Conservation (phyloP, 92 coral and sea anemone genomes). For the Heteractis magnifica region DNA sequence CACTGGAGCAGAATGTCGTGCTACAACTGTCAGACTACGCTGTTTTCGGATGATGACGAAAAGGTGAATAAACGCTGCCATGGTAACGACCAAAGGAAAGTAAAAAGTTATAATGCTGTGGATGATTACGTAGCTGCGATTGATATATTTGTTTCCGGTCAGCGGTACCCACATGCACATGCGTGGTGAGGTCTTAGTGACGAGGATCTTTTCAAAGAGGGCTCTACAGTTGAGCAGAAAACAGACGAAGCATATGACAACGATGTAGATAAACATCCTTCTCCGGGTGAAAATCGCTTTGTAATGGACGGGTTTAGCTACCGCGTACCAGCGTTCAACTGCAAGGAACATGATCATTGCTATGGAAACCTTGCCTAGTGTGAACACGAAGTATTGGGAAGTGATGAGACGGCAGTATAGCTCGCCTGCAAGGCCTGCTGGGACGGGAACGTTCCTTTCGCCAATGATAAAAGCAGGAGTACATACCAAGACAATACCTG, state of each 20-base stretch:
- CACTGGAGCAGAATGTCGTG: neutral
- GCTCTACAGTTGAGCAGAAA: slow-evolving; percentile 33
- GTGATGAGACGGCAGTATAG: slow-evolving; percentile 46
- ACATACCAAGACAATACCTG: slow-evolving; percentile 37
- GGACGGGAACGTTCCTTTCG: slow-evolving; percentile 41
- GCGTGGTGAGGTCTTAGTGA: slow-evolving; percentile 2
- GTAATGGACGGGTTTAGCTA: slow-evolving; percentile 63
- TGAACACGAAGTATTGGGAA: slow-evolving; percentile 51
- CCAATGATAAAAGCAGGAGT: slow-evolving; percentile 47
- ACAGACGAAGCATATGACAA: slow-evolving; percentile 38
- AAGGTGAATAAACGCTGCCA: slow-evolving; percentile 38
- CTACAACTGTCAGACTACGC: neutral
- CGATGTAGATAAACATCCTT: slow-evolving; percentile 38
- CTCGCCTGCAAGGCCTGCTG: slow-evolving; percentile 44
- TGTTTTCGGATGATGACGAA: slow-evolving; percentile 9
- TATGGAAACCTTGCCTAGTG: slow-evolving; percentile 52
- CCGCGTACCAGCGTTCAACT: slow-evolving; percentile 69
- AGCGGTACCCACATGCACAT: slow-evolving; percentile 35
- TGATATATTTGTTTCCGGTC: slow-evolving; percentile 2
- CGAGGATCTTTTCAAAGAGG: slow-evolving; percentile 24
- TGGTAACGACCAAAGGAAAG: slow-evolving; percentile 42
- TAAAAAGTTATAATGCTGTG: slow-evolving; percentile 44
- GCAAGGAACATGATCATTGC: slow-evolving; percentile 53
- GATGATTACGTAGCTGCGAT: slow-evolving; percentile 32
- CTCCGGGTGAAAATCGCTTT: slow-evolving; percentile 51